Evolutionary conservation across 2,113 vertebrate genomes (phyloP), one percentile per base, ranked within the genome.

Genomic region (Tenebrosternarchus preto): DNA sequence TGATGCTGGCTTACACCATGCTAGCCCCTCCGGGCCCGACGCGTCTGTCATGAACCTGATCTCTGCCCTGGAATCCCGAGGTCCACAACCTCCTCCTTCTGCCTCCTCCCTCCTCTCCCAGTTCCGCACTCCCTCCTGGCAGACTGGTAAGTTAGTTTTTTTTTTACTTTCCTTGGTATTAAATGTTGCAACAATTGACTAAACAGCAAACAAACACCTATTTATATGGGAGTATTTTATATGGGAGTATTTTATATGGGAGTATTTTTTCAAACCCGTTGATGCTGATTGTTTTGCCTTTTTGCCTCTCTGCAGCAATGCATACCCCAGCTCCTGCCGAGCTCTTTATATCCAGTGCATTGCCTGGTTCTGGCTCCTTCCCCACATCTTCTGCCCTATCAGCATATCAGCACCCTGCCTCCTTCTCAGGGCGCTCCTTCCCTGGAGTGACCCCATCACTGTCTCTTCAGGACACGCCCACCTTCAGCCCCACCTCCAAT

Each of bases 11-110:
- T 91, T 96, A 77, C 96, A 96, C 86, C 95, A 95, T 74, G 89
- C 94, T n/a, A 90, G 93, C 81, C 92, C 93, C 19, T 92, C 93
- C 2, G 94, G 93, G 73, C 95, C 94, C 0, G 94, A 97, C 61
- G 91, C 95, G 56, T 94, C 95, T 1, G 95, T 96, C 89, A 95
- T 96, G 95, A 96, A 97, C 87, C 93, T 97, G 84, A 97, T 97
- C 84, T 96, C 96, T 0, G 95, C 96, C 67, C 93, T 97, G 85
- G 96, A 97, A 89, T 96, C 96, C 4, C 91, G 95, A 81, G 95
- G 92, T 53, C 94, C 95, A 9, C 96, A 96, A 86, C 93, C 94
- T 1, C 91, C 94, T 24, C 94, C 94, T 66, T 96, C 96, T 0
- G 95, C 95, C 25, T 97, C 95, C 43, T 96, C 96, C 69, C 94